phyloP scores from a whole-genome alignment of 2,797 vertebrate genomes.

The Prunella strophiata region DNA sequence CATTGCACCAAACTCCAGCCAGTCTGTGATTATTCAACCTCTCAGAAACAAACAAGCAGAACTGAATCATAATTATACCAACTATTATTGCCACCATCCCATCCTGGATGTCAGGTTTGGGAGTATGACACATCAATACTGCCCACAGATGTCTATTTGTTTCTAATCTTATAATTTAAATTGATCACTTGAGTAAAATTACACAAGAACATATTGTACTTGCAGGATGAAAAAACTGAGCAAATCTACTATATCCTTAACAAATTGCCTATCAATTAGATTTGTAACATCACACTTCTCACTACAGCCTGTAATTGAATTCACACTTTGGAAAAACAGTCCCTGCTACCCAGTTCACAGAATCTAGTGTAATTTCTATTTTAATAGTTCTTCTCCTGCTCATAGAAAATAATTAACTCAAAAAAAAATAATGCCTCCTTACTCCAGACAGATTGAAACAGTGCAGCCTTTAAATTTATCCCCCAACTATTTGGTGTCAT shows the following conservation, averaged over 20 bases:
- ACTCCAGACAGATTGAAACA: not conserved
- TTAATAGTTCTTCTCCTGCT: not conserved
- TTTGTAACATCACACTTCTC: conserved; percentile 27
- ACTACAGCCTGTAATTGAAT: not conserved
- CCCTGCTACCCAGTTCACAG: not conserved
- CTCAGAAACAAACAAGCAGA: conserved; percentile 3
- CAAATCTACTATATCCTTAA: not conserved
- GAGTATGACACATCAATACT: not conserved
- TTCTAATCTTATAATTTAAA: conserved; percentile 5
- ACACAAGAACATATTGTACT: not conserved
- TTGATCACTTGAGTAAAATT: conserved; percentile 13
- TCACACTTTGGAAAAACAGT: conserved; percentile 8
- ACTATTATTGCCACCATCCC: not conserved
- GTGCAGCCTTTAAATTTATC: not conserved
- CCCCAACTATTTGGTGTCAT: not conserved
- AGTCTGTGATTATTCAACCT: not conserved
- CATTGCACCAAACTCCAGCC: not conserved
- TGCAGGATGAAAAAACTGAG: not conserved
- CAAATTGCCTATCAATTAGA: conserved; percentile 32
- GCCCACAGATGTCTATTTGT: not conserved
- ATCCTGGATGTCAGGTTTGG: not conserved
- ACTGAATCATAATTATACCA: not conserved
- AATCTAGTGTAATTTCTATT: not conserved
- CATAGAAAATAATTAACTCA: conserved; percentile 11
- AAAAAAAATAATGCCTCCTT: not conserved